Base-by-base conservation (phyloP, 2,113 vertebrate species). In the Anoplopoma fimbria region DNA sequence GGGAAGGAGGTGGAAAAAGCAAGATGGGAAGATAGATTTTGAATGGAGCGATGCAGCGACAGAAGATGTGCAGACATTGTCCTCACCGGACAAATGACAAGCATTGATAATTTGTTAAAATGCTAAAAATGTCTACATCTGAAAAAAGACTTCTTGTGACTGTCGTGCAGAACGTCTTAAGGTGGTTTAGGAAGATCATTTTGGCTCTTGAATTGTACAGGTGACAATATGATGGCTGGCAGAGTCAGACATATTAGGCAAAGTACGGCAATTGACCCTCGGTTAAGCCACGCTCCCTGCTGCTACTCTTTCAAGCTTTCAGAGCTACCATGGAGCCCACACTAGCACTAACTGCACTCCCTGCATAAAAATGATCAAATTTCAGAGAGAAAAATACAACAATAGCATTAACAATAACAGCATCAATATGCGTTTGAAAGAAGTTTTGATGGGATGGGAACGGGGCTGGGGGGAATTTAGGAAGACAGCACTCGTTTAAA, bases 11-110 rank as follows among this genome's bases (percentile, higher is more conserved):
- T 34, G 15, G 31, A 4, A 1, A 29, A 55, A 58, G 49, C 45
- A 36, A 75, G 67, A 73, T 23, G 65, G 70, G 38, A 53, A 77
- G 77, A 81, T 82, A 75, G 84, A 81, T 74, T 88, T 78, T 85
- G 76, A 80, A 82, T 15, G 68, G 69, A 77, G 47, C 21, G 1
- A 49, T 34, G 29, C 29, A 15, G 17, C 17, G 4, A 58, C 62
- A 40, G 70, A 23, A 23, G 42, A 15, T 38, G 58, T 68, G n/a
- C 36, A 23, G 70, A 57, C 67, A 4, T 34, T 19, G 19, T 38
- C 42, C 42, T 79, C 51, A 31, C 4, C 34, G 33, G 65, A 67
- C 68, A 23, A 49, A 72, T 3, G 21, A 47, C 27, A n/a, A 34
- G 61, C 63, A n/a, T 21, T 8, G 61, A 21, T 13, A 19, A 33